Evolutionary conservation across 2,888 invertebrate genomes (phyloP).

Genomic region (Pollenia griseotomentosa): DNA sequence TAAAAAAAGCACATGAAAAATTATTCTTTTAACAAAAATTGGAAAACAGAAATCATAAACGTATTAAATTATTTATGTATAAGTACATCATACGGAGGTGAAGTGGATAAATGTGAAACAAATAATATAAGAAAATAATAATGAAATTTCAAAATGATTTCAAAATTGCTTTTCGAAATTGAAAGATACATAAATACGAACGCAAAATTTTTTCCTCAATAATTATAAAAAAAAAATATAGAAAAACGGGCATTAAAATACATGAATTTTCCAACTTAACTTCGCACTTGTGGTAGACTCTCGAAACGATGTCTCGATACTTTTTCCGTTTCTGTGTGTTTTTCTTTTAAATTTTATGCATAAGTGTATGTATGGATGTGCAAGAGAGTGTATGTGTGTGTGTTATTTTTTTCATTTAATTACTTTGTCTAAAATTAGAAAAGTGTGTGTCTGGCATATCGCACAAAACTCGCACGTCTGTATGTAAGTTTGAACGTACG

Average conservation of each 20-base stretch:
- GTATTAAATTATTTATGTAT: slow-evolving; percentile 26
- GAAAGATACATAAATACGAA: slow-evolving; percentile 68
- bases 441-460: slow-evolving; percentile 84
- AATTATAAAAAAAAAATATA: slow-evolving; percentile 53
- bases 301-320: slow-evolving; percentile 68
- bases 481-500: slow-evolving; percentile 54
- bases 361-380: not conserved
- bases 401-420: slow-evolving; percentile 79
- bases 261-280: slow-evolving; percentile 70
- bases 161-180: slow-evolving; percentile 73
- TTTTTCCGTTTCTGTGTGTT: slow-evolving; percentile 51
- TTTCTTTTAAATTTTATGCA: slow-evolving; percentile 65
- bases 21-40: slow-evolving; percentile 3
- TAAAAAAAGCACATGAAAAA: slow-evolving; percentile 44
- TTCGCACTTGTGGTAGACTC: slow-evolving; percentile 69
- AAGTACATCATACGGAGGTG: slow-evolving; percentile 10
- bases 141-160: slow-evolving; percentile 69
- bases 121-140: slow-evolving; percentile 24
- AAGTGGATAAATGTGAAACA: slow-evolving; percentile 16
- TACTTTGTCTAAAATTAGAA: slow-evolving; percentile 84
- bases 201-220: slow-evolving; percentile 50
- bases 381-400: slow-evolving; percentile 17
- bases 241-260: slow-evolving; percentile 69
- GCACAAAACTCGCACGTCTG: slow-evolving; percentile 75
- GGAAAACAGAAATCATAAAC: slow-evolving; percentile 48